Base-by-base conservation (phyloP, 2,888 invertebrate genomes). In the Erebia epiphron region DNA sequence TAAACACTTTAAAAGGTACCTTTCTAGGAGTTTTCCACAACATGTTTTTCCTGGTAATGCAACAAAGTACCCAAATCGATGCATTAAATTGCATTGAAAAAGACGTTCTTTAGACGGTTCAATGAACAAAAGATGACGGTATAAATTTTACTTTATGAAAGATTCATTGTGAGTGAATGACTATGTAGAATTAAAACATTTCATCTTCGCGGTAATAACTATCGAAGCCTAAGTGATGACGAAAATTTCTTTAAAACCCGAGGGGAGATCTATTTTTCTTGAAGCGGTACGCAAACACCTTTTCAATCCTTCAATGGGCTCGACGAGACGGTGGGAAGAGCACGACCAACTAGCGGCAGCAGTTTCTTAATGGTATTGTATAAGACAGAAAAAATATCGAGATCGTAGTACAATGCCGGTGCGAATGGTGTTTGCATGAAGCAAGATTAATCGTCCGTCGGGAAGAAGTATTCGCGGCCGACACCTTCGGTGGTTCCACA, bases 161-260 rank as follows among this genome's bases (percentile, higher is more conserved):
- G 80, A 80, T 82, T 87, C 83, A 89, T 92, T 92, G 91, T 91
- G 82, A 80, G 81, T 78, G 86, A 88, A 91, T 93, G 93, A 93
- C 93, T 90, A 79, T 84, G 93, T 87, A 87, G 87, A 88, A 91
- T 93, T 93, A 93, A 91, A 91, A 91, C 89, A 87, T 91, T 91
- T 89, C 86, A 82, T 86, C 85, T 81, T 80, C 82, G 78, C 76
- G 80, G 83, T 89, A 91, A 91, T 91, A 92, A 93, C 93, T 93
- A 93, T 93, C 92, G 88, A 89, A 87, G 90, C 84, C 90, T 92
- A 92, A 93, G 93, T 92, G 93, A 90, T 91, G 84, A 79, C 83
- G 83, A 83, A 84, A 81, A 83, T 87, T 83, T 83, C 86, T 87
- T 86, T 83, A 85, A 89, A 89, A 82, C 35, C 79, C 82, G 86